Percentiles rank a stretch among this genome's conserved stretches.
These are phyloP conservation scores for Oncorhynchus mykiss DNA, from an alignment of 2,113 vertebrate genomes.

Conservation along the genomic window DNA sequence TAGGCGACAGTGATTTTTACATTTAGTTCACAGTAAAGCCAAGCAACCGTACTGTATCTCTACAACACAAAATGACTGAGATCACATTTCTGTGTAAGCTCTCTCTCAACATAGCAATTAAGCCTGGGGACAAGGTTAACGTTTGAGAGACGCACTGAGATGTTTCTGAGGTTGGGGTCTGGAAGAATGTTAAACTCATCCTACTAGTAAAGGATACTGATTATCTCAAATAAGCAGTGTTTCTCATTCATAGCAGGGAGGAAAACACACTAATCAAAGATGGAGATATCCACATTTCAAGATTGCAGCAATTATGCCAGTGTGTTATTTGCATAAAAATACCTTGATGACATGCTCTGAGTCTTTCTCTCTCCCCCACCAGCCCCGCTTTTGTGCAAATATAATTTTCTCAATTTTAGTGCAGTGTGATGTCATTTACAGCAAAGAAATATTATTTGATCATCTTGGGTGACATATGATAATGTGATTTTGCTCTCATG, in stretches of 20 bases:
- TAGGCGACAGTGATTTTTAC: not conserved
- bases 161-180: no score
- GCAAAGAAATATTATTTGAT: not conserved
- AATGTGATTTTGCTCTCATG: constrained; percentile 24
- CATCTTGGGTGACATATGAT: constrained; percentile 28
- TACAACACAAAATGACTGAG: not conserved
- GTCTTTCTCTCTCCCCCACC: not conserved
- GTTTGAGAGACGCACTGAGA: no score
- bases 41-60: not conserved
- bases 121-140: no score
- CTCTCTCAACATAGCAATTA: no score
- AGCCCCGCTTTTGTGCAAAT: not conserved
- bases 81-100: no score
- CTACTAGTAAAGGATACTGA: no score
- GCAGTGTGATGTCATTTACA: not conserved
- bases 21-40: not conserved
- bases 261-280: not conserved
- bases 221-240: no score
- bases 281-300: not conserved
- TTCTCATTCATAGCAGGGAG: no score
- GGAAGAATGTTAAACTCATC: no score
- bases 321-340: constrained; percentile 7
- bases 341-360: not conserved
- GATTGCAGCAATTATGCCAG: constrained; percentile 7
- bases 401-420: not conserved